Evolutionary conservation across 2,888 invertebrate genomes (phyloP).

Genomic region (Gandaritis pyraliata): DNA sequence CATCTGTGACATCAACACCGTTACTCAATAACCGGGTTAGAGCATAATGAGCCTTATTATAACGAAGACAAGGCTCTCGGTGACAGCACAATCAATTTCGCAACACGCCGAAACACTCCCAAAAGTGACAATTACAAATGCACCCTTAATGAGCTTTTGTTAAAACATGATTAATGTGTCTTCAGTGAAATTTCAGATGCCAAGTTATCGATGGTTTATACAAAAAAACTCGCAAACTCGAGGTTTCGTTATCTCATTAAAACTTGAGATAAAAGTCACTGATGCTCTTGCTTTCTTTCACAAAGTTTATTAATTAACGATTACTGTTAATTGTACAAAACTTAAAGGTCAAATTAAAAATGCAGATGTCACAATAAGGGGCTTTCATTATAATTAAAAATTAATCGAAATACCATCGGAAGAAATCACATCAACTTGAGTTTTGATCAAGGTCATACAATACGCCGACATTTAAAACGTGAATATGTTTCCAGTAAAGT

Average conservation of each 20-base stretch:
- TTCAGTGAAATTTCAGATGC: conserved; percentile 58
- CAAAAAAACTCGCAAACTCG: conserved; percentile 20
- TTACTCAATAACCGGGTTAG: conserved; percentile 42
- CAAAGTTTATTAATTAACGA: conserved; percentile 36
- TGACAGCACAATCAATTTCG: conserved; percentile 48
- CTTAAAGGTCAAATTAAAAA: conserved; percentile 37
- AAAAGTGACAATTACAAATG: conserved; percentile 79
- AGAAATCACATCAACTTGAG: conserved; percentile 29
- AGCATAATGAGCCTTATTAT: conserved; percentile 55
- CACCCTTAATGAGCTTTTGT: conserved; percentile 77
- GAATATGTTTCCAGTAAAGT: conserved; percentile 39
- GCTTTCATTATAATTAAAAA: conserved; percentile 34
- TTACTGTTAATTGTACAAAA: conserved; percentile 34
- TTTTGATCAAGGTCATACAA: conserved; percentile 45
- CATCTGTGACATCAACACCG: conserved; percentile 56
- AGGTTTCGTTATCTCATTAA: conserved; percentile 36
- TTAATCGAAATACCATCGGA: conserved; percentile 34
- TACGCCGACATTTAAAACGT: conserved; percentile 22
- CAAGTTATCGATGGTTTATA: conserved; percentile 32
- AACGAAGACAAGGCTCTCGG: conserved; percentile 48
- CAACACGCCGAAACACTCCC: conserved; percentile 53
- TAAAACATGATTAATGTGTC: conserved; percentile 73
- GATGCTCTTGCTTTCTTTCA: conserved; percentile 32
- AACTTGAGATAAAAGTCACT: conserved; percentile 34
- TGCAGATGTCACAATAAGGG: conserved; percentile 41